Base-by-base conservation (phyloP, 2,888 invertebrate genomes). In the Meghimatium bilineatum region DNA sequence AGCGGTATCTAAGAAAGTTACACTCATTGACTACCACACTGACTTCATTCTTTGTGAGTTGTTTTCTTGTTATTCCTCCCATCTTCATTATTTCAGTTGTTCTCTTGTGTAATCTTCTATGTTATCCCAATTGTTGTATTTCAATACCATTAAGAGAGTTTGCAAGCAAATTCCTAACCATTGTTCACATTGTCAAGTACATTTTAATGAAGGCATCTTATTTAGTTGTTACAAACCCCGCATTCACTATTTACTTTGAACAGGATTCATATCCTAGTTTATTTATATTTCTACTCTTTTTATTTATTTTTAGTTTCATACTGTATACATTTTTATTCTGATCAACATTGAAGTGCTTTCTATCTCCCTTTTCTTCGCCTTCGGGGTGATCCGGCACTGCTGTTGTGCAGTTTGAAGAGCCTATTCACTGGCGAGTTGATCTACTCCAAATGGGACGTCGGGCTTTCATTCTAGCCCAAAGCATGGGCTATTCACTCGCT, bases 401-500 rank as follows among this genome's bases (percentile, higher is more conserved):
- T 56, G 56, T 56, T 56, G 56, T n/a, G 29, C 17, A 74, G 29
- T 44, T 12, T 49, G 49, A 49, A 74, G 49, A 74, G 49, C 49
- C 72, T 74, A 74, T 74, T 74, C 44, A 74, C 14, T 10, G 1
- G 12, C 14, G 26, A 49, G 72, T 74, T 74, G 49, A 49, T 36
- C 72, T 49, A 49, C 76, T 76, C 49, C 56, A 76, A 56, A 56
- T 60, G 60, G 60, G 49, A 29, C 12, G 49, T 29, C 36, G 76
- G 56, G 32, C 56, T 56, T 17, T 23, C 17, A 60, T 17, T 60
- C 76, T 56, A 32, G 34, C 34, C 44, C 5, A 34, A 32, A 26
- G 56, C 56, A 23, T 14, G 23, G 52, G 56, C 56, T 76, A 76
- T 76, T 76, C 76, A 76, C 76, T 56, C 76, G 56, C 23, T 5